phyloP scores from a whole-genome alignment of 2,888 invertebrate genomes.

The Lepeophtheirus nordmannii region DNA sequence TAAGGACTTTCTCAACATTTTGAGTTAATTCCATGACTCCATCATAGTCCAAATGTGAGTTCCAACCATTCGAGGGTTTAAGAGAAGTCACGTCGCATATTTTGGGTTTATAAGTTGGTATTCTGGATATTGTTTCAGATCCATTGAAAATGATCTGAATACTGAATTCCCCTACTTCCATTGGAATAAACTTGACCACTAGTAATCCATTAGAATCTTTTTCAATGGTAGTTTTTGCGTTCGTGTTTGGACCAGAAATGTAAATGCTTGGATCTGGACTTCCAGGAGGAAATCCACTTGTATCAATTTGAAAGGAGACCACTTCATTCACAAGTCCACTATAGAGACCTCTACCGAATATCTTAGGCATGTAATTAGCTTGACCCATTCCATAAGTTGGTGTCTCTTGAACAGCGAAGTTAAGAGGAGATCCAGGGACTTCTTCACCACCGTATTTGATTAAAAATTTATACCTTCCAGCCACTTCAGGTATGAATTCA shows the following conservation, averaged over 20 bases:
- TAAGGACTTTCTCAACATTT: constrained; percentile 42
- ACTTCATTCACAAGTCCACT: constrained; percentile 36
- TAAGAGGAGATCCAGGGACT: constrained; percentile 41
- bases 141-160: constrained; percentile 56
- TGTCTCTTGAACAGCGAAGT: constrained; percentile 42
- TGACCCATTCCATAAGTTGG: not conserved
- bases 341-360: constrained; percentile 44
- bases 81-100: constrained; percentile 57
- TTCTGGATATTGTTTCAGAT: constrained; percentile 20
- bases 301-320: constrained; percentile 5
- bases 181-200: constrained; percentile 74
- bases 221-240: constrained; percentile 40
- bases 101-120: constrained; percentile 32
- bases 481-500: constrained; percentile 65
- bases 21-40: constrained; percentile 37
- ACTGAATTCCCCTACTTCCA: constrained; percentile 80
- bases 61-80: constrained; percentile 64
- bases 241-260: constrained; percentile 47
- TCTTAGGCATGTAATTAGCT: constrained; percentile 40
- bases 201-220: constrained; percentile 46
- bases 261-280: constrained; percentile 12
- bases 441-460: constrained; percentile 44
- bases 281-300: not conserved
- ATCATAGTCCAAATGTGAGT: constrained; percentile 54
- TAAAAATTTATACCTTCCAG: constrained; percentile 55